Base-by-base conservation (phyloP, 2,888 invertebrate genomes). In the Andrena hattorfiana region DNA sequence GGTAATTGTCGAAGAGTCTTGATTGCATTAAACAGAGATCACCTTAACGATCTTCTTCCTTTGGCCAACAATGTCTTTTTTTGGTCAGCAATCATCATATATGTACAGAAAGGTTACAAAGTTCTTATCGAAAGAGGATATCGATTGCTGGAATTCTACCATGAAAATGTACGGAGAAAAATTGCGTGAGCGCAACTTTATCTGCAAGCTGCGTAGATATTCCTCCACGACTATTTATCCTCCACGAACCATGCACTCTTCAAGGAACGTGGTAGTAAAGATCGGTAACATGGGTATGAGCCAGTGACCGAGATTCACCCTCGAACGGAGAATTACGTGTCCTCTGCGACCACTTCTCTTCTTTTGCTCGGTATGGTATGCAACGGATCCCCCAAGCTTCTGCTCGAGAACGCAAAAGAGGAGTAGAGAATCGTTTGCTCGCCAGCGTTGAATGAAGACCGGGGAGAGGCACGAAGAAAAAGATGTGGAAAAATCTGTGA, bases 401-500 rank as follows among this genome's bases (percentile, higher is more conserved):
- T 20, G 56, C 56, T 56, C 56, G 56, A 7, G 10, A 56, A 64
- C 20, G 13, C 23, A 13, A 20, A 23, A 48, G 56, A 56, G 56
- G 63, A 26, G 8, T 23, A 48, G 59, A 67, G 64, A 66, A 69
- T 70, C 75, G 13, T 73, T 49, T 77, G 32, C 51, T 51, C 51
- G 30, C 64, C 51, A 28, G 20, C 60, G 28, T 63, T 51, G 71
- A 68, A 85, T 74, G 60, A 62, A 51, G n/a, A 13, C 23, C 10
- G 20, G 13, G 26, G 30, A 6, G 16, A 63, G 8, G 20, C 56
- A 23, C 54, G 74, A 84, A 81, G 77, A 82, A 85, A 86, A 75
- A 83, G 81, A 88, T 87, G 82, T 81, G 67, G 85, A 76, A 84
- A 84, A 84, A 81, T 84, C 83, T 80, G 35, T 26, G 49, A 62